Evolutionary conservation across 2,113 vertebrate species (phyloP).

Genomic region (Potamarius usumacintae): DNA sequence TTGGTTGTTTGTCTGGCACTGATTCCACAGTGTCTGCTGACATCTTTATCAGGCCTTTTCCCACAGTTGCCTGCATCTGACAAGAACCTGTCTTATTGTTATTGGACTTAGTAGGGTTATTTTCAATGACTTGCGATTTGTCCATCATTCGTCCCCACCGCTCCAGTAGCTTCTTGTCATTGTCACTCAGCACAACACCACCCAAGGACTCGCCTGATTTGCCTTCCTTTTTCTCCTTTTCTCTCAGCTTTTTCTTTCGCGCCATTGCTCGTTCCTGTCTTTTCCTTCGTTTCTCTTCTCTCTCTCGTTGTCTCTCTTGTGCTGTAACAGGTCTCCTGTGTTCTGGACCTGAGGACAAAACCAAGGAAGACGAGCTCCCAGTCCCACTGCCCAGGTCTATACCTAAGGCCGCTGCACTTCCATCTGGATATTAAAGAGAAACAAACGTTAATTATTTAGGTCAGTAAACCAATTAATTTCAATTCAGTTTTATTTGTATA

Average conservation of each 20-base stretch:
- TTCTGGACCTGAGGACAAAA: slow-evolving; percentile 64
- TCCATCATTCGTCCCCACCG: slow-evolving; percentile 88
- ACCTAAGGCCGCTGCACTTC: slow-evolving; percentile 56
- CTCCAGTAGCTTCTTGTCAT: slow-evolving; percentile 86
- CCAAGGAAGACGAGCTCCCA: slow-evolving; percentile 29
- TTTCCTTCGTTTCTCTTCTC: slow-evolving; percentile 86
- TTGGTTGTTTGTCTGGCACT: slow-evolving; percentile 59
- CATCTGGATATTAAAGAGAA: slow-evolving; percentile 65
- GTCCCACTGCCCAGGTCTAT: slow-evolving; percentile 57
- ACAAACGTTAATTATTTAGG: slow-evolving; percentile 18
- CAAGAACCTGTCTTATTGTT: slow-evolving; percentile 56
- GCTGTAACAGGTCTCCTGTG: slow-evolving; percentile 83
- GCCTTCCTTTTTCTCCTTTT: slow-evolving; percentile 77
- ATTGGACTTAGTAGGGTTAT: slow-evolving; percentile 49
- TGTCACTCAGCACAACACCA: slow-evolving; percentile 84
- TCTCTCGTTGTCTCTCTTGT: slow-evolving; percentile 86
- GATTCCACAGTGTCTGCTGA: slow-evolving; percentile 60
- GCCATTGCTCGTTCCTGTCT: slow-evolving; percentile 84
- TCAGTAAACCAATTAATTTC: neutral
- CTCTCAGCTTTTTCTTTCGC: slow-evolving; percentile 80
- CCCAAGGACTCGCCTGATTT: slow-evolving; percentile 70
- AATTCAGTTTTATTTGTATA: neutral
- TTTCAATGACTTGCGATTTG: slow-evolving; percentile 57
- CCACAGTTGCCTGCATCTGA: slow-evolving; percentile 52
- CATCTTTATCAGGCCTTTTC: slow-evolving; percentile 37